phyloP scores from a whole-genome alignment of 2,888 invertebrate genomes.

The Habroteleia sp. region DNA sequence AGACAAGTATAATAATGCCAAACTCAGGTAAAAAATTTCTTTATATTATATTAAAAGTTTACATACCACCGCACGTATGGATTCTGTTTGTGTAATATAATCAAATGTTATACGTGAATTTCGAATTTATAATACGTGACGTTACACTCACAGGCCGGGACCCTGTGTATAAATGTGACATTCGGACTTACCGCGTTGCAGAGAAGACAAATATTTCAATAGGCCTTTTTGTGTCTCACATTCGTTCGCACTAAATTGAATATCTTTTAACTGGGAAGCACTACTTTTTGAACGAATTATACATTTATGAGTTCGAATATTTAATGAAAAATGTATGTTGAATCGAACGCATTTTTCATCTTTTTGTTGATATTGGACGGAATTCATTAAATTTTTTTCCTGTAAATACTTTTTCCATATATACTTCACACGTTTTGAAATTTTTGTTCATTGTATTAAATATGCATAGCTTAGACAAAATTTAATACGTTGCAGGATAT shows the following conservation, averaged over 20 bases:
- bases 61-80: conserved; percentile 57
- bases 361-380: conserved; percentile 49
- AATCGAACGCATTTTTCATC: conserved; percentile 51
- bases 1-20: conserved; percentile 16
- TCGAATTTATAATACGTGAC: conserved; percentile 55
- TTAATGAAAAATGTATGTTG: conserved; percentile 43
- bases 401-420: neutral
- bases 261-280: conserved; percentile 19
- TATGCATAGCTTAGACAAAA: too few relatives aligned
- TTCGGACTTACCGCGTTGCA: conserved; percentile 47
- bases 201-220: conserved; percentile 64
- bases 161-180: conserved; percentile 42
- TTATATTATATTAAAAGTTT: conserved; percentile 52
- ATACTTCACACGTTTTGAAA: too few relatives aligned
- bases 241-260: conserved; percentile 36
- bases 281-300: conserved; percentile 23
- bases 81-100: conserved; percentile 61
- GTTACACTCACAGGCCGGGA: conserved; percentile 20
- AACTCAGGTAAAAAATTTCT: conserved; percentile 29
- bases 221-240: conserved; percentile 53
- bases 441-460: too few relatives aligned
- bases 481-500: too few relatives aligned
- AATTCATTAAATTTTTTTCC: conserved; percentile 26
- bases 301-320: conserved; percentile 56
- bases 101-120: conserved; percentile 57